Evolutionary conservation across 2,888 invertebrate genomes (phyloP), one percentile per base, ranked within the genome.

Genomic region (Aleiodes leptofemur): DNA sequence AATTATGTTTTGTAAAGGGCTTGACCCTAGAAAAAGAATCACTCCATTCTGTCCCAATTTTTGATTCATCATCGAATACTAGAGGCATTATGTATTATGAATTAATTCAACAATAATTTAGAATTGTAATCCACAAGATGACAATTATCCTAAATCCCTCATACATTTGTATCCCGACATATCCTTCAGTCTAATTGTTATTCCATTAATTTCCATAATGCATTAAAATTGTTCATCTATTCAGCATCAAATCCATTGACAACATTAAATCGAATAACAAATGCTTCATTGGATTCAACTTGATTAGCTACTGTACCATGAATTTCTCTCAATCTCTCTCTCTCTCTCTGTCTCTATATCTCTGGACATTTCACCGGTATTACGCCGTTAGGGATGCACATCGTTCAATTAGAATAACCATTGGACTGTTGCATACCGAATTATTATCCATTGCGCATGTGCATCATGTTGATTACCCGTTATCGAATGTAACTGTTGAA

Each of bases 321-420:
- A 64, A 34, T 59, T 72, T 56, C 73, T 66, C 48, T 4, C n/a
- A 64, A 34, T 59, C 59, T 56, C 73, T 66, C 68, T 6, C 23
- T 23, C 23, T 23, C 23, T 23, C 23, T 23, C 23, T 23, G 23
- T 23, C 23, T 23, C 23, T 23, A 13, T 64, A 70, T 70, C 57
- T 56, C 16, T 16, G 9, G 14, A 55, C 34, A 43, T 53, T 55
- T 31, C 56, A 9, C 64, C 38, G 71, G 78, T 72, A 76, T 76
- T 74, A 79, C 55, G 69, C 75, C 31, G 76, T 76, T 64, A 64
- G 69, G 61, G 66, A 77, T 80, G 77, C 79, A 77, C 79, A 83
- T 80, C 77, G 82, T 81, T 77, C 79, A 78, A 80, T 81, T 80
- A 81, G 77, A 78, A 80, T 80, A 82, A 80, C 78, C 77, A 61